Evolutionary conservation across 2,888 invertebrate genomes (phyloP).

Genomic region (Tribolium freemani): DNA sequence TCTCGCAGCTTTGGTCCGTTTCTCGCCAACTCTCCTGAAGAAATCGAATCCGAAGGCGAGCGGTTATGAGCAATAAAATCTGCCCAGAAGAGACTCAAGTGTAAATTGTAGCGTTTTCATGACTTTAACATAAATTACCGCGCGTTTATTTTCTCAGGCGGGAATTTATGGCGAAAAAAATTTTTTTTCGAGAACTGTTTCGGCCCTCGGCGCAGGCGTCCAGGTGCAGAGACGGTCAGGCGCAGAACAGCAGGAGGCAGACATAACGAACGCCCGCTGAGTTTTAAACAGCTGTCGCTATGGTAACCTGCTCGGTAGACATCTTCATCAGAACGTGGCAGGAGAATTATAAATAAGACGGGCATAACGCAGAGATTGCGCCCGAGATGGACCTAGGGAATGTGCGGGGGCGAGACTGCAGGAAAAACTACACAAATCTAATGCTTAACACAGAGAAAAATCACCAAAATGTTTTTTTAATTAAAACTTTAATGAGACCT

Average conservation of each 20-base stretch:
- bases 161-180: conserved; percentile 8
- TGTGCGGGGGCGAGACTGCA: conserved; percentile 24
- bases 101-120: conserved; percentile 60
- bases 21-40: conserved; percentile 2
- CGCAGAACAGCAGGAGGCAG: conserved; percentile 58
- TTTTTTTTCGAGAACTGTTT: conserved; percentile 10
- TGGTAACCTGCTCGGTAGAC: conserved; percentile 64
- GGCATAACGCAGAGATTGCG: conserved; percentile 61
- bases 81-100: conserved; percentile 47
- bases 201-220: conserved; percentile 37
- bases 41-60: conserved; percentile 23
- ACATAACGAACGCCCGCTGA: conserved; percentile 63
- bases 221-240: conserved; percentile 40
- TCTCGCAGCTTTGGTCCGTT: neutral
- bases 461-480: no score
- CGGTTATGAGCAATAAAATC: conserved; percentile 59
- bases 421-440: no score
- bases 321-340: conserved; percentile 66
- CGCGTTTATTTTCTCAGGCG: conserved; percentile 49
- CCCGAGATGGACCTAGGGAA: conserved; percentile 53
- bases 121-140: conserved; percentile 58
- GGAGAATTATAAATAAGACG: conserved; percentile 64
- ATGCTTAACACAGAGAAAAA: no score
- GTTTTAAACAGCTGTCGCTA: conserved; percentile 66
- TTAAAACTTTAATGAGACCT: no score